These are phyloP conservation scores for Megaustenia siamemsis DNA, from an alignment of 2,888 invertebrate species.

Conservation along the genomic window DNA sequence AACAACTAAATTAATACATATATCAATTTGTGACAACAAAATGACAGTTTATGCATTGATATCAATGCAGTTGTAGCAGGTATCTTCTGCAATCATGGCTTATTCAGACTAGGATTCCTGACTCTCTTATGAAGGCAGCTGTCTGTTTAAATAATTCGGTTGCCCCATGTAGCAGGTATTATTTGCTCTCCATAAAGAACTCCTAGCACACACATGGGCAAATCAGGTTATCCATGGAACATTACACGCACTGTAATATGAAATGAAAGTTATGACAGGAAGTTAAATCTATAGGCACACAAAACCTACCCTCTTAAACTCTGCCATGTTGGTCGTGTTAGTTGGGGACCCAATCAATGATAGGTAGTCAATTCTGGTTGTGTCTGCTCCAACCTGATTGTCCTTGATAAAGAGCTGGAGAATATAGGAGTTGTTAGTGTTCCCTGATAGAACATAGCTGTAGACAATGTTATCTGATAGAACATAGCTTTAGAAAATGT, in stretches of 20 bases:
- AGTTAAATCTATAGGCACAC: not conserved
- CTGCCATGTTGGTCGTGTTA: constrained; percentile 95
- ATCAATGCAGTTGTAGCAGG: not conserved
- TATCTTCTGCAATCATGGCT: no score
- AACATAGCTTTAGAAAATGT: no score
- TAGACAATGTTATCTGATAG: no score
- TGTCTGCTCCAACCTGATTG: constrained; percentile 86
- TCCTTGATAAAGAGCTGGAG: constrained; percentile 88
- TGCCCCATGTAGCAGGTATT: not conserved
- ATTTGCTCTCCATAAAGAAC: not conserved
- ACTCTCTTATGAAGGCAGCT: no score
- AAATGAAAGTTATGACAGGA: not conserved
- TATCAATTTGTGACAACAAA: no score
- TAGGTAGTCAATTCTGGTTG: constrained; percentile 93
- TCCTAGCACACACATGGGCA: not conserved
- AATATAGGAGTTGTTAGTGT: not conserved
- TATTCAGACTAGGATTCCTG: no score
- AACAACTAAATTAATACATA: no score
- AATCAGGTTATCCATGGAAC: not conserved
- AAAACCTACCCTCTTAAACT: constrained; percentile 87
- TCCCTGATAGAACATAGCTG: no score
- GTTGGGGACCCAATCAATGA: constrained; percentile 94
- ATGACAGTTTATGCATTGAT: not conserved
- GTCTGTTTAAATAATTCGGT: not conserved
- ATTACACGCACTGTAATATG: not conserved